Evolutionary conservation across 2,888 invertebrate species (phyloP).

Genomic region (Agrenia bidenticulata): DNA sequence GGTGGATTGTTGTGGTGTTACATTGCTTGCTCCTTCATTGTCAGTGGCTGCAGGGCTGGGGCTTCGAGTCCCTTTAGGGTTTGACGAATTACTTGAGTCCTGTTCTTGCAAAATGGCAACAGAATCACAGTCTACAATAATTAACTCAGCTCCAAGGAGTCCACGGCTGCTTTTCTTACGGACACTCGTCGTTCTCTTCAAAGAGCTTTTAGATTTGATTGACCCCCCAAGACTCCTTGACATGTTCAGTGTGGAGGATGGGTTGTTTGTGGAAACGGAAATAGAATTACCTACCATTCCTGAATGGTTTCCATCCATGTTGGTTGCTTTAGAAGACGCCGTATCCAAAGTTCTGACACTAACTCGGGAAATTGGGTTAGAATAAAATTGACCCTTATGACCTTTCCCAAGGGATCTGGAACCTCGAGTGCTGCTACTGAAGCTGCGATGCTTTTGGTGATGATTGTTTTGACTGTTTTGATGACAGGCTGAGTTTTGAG

Average conservation of each 20-base stretch:
- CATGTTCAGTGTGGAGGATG: constrained; percentile 24
- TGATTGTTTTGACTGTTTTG: constrained; percentile 20
- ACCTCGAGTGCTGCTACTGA: constrained; percentile 1
- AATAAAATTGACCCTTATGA: constrained; percentile 13
- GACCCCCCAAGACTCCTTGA: constrained; percentile 16
- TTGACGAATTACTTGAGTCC: constrained; percentile 29
- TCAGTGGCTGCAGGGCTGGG: constrained; percentile 12
- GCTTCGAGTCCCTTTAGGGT: constrained; percentile 24
- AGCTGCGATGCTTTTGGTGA: constrained; percentile 14
- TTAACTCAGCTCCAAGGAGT: constrained; percentile 34
- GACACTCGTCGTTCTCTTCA: constrained; percentile 24
- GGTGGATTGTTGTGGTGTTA: neutral
- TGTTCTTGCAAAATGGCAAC: constrained; percentile 32
- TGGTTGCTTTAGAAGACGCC: constrained; percentile 4
- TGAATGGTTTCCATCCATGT: neutral
- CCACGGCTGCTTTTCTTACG: constrained; percentile 29
- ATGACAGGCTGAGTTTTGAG: constrained; percentile 18
- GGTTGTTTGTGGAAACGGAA: constrained; percentile 33
- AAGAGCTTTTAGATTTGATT: constrained; percentile 29
- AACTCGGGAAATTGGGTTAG: constrained; percentile 14
- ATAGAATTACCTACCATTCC: constrained; percentile 16
- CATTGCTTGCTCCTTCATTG: neutral
- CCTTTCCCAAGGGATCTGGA: neutral
- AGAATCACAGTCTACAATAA: constrained; percentile 38
- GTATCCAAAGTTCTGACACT: neutral